phyloP scores from a whole-genome alignment of 2,113 vertebrate genomes.

The Lota lota region DNA sequence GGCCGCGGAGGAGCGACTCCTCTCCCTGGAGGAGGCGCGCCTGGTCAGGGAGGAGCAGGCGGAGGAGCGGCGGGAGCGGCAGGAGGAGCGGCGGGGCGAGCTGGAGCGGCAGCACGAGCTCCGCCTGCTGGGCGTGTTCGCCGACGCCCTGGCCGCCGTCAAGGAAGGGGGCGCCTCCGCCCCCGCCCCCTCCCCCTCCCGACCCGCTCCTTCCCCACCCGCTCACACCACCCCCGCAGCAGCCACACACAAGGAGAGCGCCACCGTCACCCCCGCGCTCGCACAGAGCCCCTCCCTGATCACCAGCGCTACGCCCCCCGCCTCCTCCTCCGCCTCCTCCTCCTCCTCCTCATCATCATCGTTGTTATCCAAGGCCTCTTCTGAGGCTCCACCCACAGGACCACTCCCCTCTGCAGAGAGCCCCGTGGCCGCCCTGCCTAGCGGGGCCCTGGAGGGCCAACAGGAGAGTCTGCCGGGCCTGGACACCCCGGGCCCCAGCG shows the following conservation, averaged over 20 bases:
- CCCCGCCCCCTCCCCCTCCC: neutral
- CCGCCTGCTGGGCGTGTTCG: slow-evolving; percentile 77
- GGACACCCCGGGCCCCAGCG: slow-evolving; percentile 41
- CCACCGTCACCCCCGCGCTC: too few species aligned
- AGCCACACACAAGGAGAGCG: too few species aligned
- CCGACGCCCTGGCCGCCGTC: slow-evolving; percentile 54
- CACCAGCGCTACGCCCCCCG: neutral
- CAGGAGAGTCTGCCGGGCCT: slow-evolving; percentile 10
- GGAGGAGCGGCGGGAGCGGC: slow-evolving; percentile 78
- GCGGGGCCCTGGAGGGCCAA: slow-evolving; percentile 1
- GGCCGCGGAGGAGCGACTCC: slow-evolving; percentile 76
- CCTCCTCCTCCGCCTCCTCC: slow-evolving; percentile 8
- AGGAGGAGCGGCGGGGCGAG: slow-evolving; percentile 78
- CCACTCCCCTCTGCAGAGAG: neutral
- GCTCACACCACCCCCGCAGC: neutral
- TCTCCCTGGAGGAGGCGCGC: slow-evolving; percentile 74
- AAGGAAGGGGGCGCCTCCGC: slow-evolving; percentile 26
- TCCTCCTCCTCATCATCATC: too few species aligned
- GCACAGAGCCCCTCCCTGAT: too few species aligned
- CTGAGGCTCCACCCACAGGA: neutral
- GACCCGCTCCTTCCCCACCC: slow-evolving; percentile 17
- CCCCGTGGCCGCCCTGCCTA: slow-evolving; percentile 21
- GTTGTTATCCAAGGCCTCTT: neutral
- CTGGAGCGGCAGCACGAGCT: slow-evolving; percentile 79
- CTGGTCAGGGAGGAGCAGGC: slow-evolving; percentile 72